Base-by-base conservation (phyloP, 2,113 vertebrate genomes). In the Notarius quadriscutis region DNA sequence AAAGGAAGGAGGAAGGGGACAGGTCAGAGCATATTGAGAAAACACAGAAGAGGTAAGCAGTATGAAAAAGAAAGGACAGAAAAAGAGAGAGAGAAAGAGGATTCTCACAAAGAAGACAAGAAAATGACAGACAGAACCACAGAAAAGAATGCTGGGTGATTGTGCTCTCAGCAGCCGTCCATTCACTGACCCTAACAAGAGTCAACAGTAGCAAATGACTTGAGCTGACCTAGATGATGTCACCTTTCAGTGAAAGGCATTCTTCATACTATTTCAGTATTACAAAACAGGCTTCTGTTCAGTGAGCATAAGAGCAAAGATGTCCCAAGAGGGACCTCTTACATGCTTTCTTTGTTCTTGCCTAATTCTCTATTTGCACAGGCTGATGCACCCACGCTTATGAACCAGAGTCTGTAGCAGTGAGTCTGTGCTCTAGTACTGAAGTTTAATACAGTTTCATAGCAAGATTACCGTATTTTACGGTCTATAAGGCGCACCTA, bases 71-170 rank as follows among this genome's bases (percentile, higher is more conserved):
- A 85, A 78, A 34, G 81, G 72, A 69, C 86, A 84, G 41, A 85
- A 65, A 10, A 15, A 60, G 81, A 58, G 84, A 65, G 65, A 77
- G 34, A 67, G 7, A 50, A 8, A 75, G 27, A 83, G 81, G 67
- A 85, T 88, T 88, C 69, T 53, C 9, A 92, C 85, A 89, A 34
- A n/a, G 30, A 83, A 62, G 71, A 84, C 50, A 89, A 63, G 58
- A 60, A 85, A 83, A 72, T 30, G 83, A 86, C 87, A 88, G 86
- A 90, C 85, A 91, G 79, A 80, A 85, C 82, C 27, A 85, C 79
- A 87, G 86, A 81, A 30, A 87, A 81, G 58, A 85, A 83, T 78
- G 67, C 25, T 65, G 41, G 67, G 81, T 65, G 60, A 89, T 77
- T 84, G 81, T 89, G 83, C 85, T 86, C 87, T 87, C 79, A 88